Base-by-base conservation (phyloP, 2,797 vertebrate genomes). In the Picus viridis region DNA sequence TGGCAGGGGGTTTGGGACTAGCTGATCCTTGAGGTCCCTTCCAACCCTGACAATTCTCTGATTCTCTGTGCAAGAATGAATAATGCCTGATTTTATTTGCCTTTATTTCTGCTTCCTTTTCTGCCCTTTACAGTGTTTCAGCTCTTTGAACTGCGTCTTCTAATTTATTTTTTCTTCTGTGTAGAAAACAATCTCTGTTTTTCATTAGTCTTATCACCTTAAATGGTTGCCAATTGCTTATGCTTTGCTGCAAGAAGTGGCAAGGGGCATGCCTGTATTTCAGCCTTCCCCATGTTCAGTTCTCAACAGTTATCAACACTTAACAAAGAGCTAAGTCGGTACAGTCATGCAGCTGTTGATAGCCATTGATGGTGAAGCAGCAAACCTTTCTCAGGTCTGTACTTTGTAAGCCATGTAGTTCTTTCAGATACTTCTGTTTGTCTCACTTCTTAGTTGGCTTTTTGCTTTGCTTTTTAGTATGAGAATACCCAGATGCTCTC, bases 31-130 rank as follows among this genome's bases (percentile, higher is more conserved):
- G 41, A 43, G 41, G 41, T 43, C 41, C 41, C 41, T 43, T 43
- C 41, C 41, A 43, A 43, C 41, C 41, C 41, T 43, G 41, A 43
- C 41, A 43, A 43, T 43, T 43, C 41, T 16, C 15, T 43, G 41
- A 43, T 43, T 43, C 41, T 43, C 15, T 43, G 16, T 43, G 39
- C 30, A 92, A 81, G 15, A 36, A 34, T 56, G 16, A 86, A 8
- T 79, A 84, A 71, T 1, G 3, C 39, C 24, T 58, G 34, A 49
- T 20, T 88, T 86, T 3, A 12, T 29, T n/a, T 58, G 30, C 76
- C 41, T 93, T 68, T 83, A 57, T 86, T 82, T 85, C 32, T 75
- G 12, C 27, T 84, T 54, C 41, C 17, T 91, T 70, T 93, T 59
- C 59, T 93, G 67, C 22, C 41, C 19, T 76, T 80, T 34, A 29